Evolutionary conservation across 23 tunicate species (phyloP), one percentile per base, ranked within the genome.

Genomic region (Corella eumyota): DNA sequence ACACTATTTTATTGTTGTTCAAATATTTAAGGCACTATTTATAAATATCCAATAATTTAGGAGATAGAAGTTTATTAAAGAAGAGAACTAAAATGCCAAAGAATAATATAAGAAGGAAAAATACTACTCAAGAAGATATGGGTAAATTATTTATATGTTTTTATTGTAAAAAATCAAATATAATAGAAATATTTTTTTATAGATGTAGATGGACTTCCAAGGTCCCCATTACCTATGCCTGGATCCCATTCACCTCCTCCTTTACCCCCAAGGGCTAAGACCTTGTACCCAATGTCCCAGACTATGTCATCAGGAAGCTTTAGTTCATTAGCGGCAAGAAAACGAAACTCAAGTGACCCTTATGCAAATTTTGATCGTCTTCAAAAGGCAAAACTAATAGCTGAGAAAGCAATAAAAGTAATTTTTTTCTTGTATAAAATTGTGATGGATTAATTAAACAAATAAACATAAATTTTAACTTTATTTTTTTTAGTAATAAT

Each of bases 361-460:
- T 84, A 84, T 66, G 94, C 72, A 7, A 86, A 86, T 52, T 67
- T 86, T 33, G 95, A 86, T 36, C 64, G 85, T 30, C 65, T 86
- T 31, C 85, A 77, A 48, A 71, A 57, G 71, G 95, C 95, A 0
- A 86, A 86, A 34, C 9, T 65, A 32, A 50, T 62, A 19, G 95
- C 78, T 1, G 95, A 86, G 66, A 86, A 86, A 65, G 95, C 95
- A 13, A 77, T 86, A n/a, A 70, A 71, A 47, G 95, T 82, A 27
- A 34, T 74, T 53, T 53, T 53, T 53, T 20, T 20, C 9, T 19
- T 53, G 9, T 53, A 11, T 22, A 53, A 53, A 7, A 40, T 15
- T 53, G 23, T n/a, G 59, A n/a, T 23, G 7, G 17, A 53, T n/a
- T n/a, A n/a, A n/a, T n/a, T n/a, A n/a, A n/a, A n/a, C n/a, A n/a